phyloP scores from a whole-genome alignment of 53 echinoderm and acorn worm genomes.

The Arbacia lixula region DNA sequence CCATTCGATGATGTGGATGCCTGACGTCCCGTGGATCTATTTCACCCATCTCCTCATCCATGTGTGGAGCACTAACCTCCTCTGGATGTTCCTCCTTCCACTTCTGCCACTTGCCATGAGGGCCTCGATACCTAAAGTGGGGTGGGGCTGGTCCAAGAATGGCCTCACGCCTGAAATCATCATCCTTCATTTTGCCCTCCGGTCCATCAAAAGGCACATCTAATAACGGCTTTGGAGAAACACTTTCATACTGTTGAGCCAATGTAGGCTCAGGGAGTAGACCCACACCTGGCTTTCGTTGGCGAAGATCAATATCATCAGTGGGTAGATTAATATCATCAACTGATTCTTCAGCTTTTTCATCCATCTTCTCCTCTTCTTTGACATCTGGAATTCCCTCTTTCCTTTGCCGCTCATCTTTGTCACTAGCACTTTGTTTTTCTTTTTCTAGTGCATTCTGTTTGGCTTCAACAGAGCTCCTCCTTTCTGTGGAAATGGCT shows the following conservation, averaged over 20 bases:
- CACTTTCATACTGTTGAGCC: no score
- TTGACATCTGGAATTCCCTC: not conserved
- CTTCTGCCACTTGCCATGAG: conserved; percentile 29
- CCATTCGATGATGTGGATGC: not conserved
- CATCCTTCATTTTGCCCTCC: not conserved
- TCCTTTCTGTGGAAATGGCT: no score
- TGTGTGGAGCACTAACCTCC: conserved; percentile 21
- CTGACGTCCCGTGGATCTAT: conserved; percentile 22
- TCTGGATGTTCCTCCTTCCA: conserved; percentile 57
- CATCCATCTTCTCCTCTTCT: not conserved
- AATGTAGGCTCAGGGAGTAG: not conserved
- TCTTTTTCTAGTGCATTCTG: not conserved
- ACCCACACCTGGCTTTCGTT: not conserved
- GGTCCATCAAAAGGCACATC: not conserved
- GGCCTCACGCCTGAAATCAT: not conserved
- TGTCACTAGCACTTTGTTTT: not conserved
- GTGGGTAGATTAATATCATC: conserved; percentile 28
- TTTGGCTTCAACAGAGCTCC: no score
- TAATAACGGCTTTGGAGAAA: no score
- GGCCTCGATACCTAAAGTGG: conserved; percentile 1
- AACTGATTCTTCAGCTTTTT: not conserved
- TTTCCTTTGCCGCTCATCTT: not conserved
- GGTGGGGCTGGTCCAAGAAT: conserved; percentile 7
- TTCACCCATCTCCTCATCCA: not conserved
- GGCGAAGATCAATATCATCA: conserved; percentile 38